phyloP scores from a whole-genome alignment of 2,797 vertebrate species.

The Hypotaenidia okinawae region DNA sequence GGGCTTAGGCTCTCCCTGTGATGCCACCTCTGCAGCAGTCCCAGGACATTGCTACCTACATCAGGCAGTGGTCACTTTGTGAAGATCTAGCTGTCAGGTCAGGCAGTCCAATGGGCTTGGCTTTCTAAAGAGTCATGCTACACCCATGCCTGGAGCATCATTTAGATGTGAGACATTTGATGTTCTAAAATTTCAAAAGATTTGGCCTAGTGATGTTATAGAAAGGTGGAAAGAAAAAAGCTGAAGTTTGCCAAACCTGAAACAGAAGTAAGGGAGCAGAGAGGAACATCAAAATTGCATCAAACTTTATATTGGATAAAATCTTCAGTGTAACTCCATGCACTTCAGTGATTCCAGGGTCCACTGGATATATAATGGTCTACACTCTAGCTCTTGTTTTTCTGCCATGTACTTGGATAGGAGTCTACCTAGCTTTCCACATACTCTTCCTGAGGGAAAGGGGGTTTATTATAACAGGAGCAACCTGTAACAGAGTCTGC shows the following conservation, averaged over 20 bases:
- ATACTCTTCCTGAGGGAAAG: not conserved
- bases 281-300: not conserved
- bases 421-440: fast-evolving
- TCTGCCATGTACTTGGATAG: not conserved
- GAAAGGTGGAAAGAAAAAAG: not conserved
- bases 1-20: not conserved
- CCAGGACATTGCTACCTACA: not conserved
- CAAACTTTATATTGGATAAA: not conserved
- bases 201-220: not conserved
- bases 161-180: not conserved
- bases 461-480: not conserved
- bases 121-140: not conserved
- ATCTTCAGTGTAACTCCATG: not conserved
- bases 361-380: not conserved
- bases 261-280: not conserved
- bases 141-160: not conserved
- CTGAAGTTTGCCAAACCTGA: not conserved
- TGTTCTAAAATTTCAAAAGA: not conserved
- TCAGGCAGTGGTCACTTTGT: not conserved
- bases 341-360: not conserved
- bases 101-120: fast-evolving
- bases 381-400: not conserved
- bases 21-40: not conserved
- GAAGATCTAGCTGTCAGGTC: not conserved
- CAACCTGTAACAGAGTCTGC: not conserved